Evolutionary conservation across 1,140 invertebrate genomes (phyloP).

Genomic region (Cotesia glomerata): DNA sequence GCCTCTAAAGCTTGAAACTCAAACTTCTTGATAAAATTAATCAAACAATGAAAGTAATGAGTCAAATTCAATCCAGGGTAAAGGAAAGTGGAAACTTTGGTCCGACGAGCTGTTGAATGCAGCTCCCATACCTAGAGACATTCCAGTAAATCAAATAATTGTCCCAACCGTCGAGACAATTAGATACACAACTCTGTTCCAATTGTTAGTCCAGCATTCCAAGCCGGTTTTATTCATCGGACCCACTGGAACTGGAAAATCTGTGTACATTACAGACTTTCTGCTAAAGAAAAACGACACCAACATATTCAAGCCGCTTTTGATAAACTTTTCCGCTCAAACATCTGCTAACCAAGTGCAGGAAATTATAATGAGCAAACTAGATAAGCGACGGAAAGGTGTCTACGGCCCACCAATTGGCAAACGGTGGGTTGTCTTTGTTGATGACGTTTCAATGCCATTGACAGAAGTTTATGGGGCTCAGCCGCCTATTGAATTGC

Average conservation of each 20-base stretch:
- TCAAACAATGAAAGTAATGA: neutral
- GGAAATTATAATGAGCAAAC: conserved; percentile 93
- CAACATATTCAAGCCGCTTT: conserved; percentile 81
- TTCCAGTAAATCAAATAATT: conserved; percentile 92
- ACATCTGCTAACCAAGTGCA: conserved; percentile 93
- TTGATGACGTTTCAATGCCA: conserved; percentile 95
- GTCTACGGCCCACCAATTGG: conserved; percentile 91
- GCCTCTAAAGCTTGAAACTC: neutral
- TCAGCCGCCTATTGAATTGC: conserved; percentile 89
- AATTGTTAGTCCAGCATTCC: conserved; percentile 77
- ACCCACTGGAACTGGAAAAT: conserved; percentile 92
- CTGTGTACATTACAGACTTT: conserved; percentile 83
- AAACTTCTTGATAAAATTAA: conserved; percentile 5
- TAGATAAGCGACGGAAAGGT: conserved; percentile 92
- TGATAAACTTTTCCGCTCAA: conserved; percentile 93
- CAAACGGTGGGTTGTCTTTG: conserved; percentile 88
- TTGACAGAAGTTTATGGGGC: conserved; percentile 86
- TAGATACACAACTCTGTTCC: conserved; percentile 78
- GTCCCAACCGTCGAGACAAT: conserved; percentile 91
- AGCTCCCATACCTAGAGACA: conserved; percentile 85
- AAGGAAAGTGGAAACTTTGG: conserved; percentile 91
- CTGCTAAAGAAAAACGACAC: conserved; percentile 83
- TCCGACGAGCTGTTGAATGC: conserved; percentile 79
- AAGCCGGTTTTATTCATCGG: conserved; percentile 87
- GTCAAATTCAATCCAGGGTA: conserved; percentile 64